Base-by-base conservation (phyloP, 1,140 invertebrate species). In the Drosophila jambulina region DNA sequence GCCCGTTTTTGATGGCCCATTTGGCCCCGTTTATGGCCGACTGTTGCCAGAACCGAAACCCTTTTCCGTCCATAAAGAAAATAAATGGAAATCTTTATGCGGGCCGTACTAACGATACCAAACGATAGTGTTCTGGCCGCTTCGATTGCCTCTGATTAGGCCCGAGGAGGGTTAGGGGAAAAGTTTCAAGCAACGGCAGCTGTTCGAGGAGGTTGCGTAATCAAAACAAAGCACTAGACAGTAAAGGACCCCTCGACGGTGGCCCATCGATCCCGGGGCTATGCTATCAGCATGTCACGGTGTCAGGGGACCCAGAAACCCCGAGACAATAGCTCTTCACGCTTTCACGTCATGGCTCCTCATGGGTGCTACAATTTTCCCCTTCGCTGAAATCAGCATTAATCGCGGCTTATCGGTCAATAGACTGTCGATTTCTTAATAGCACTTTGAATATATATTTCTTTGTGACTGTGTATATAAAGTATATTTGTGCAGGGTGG, bases 141-240 rank as follows among this genome's bases (percentile, higher is more conserved):
- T 49, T 58, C 61, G 60, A 86, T 83, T 80, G 71, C 57, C 49
- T 61, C 60, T 70, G 83, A 83, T 80, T 77, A 83, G 67, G 54
- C 68, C 71, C 59, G 56, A 79, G 75, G 56, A 79, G 75, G 65
- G 82, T 45, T 51, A 61, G 65, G 75, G 61, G 70, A 85, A 84
- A 71, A 23, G 21, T 75, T 75, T 60, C 19, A 3, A 67, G 19
- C 21, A 36, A 40, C 38, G 19, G 23, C 54, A 78, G 62, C 27
- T 58, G 65, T 40, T 70, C 4, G 21, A 51, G 38, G 23, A 38
- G 63, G 64, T 79, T 70, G 38, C 42, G 77, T 60, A 75, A 75
- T 34, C 61, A 57, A 51, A 80, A 75, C 27, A 71, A 70, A 71
- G 51, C 43, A 59, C 69, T 72, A 71, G 27, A 49, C 68, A 23